phyloP scores from a whole-genome alignment of 2,888 invertebrate genomes.

The Drosophila melanosoma region DNA sequence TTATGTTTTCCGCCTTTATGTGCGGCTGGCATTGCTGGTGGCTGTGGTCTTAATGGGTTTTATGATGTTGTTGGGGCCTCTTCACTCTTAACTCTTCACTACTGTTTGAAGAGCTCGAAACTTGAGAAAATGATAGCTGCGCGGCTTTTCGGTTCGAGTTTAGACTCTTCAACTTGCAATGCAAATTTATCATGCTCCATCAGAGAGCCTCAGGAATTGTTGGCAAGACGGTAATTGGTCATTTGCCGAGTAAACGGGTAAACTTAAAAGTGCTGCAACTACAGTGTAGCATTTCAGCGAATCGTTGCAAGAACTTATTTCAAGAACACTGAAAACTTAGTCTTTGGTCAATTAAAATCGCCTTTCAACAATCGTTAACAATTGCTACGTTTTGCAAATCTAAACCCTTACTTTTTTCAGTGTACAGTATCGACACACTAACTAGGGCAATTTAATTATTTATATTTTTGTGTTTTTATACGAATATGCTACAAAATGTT shows the following conservation, averaged over 20 bases:
- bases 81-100: slow-evolving; percentile 3
- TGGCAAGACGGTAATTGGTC: slow-evolving; percentile 33
- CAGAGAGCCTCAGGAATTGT: slow-evolving; percentile 9
- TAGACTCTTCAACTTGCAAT: slow-evolving; percentile 34
- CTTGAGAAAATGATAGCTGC: slow-evolving; percentile 35
- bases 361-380: neutral
- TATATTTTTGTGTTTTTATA: neutral
- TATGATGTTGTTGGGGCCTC: neutral
- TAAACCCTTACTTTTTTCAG: neutral
- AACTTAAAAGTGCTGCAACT: neutral
- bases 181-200: slow-evolving; percentile 43
- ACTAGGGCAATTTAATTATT: neutral
- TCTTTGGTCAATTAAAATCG: slow-evolving; percentile 1
- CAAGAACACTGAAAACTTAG: neutral
- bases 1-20: slow-evolving; percentile 20
- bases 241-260: slow-evolving; percentile 8
- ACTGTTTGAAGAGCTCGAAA: slow-evolving; percentile 23
- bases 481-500: neutral
- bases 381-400: neutral
- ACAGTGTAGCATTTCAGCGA: neutral
- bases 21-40: slow-evolving; percentile 13
- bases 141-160: slow-evolving; percentile 5
- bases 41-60: slow-evolving; percentile 46
- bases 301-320: neutral
- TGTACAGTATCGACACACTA: neutral